A percentile compares a stretch with the other conserved stretches of the same genome.
These are phyloP conservation scores for Rhagoletis zephyria DNA, from an alignment of 1,140 invertebrate genomes.

Conservation along the genomic window DNA sequence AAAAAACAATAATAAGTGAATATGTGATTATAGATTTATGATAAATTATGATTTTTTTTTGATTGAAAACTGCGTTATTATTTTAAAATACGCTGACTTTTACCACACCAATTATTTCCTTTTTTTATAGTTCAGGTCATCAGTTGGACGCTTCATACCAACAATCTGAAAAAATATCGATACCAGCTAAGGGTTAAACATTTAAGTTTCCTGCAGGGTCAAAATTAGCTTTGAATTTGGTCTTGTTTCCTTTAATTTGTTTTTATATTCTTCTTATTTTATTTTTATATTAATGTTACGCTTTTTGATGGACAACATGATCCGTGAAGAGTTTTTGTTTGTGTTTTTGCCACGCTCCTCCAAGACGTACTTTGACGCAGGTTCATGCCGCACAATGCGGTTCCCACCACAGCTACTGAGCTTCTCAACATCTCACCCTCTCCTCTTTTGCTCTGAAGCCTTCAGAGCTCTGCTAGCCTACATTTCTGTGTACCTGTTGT, in stretches of 20 bases:
- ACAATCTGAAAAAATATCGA: no score
- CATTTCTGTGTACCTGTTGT: slow-evolving; percentile 12
- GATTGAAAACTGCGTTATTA: no score
- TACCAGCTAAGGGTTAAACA: no score
- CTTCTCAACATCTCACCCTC: background rate
- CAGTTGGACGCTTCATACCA: no score
- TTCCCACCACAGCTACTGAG: background rate
- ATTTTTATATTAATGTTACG: background rate
- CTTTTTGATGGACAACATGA: slow-evolving; percentile 51
- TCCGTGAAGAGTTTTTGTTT: slow-evolving; percentile 29
- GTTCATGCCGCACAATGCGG: background rate
- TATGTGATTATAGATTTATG: no score
- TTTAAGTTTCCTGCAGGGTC: background rate
- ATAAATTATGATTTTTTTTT: no score
- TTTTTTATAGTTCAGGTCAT: no score
- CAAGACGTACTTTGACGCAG: background rate
- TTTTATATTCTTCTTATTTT: background rate
- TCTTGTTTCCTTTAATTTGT: background rate
- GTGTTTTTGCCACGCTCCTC: background rate
- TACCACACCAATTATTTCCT: no score
- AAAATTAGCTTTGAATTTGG: background rate
- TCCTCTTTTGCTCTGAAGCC: background rate
- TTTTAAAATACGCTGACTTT: no score
- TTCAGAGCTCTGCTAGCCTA: slow-evolving; percentile 12
- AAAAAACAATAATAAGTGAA: no score